These are phyloP conservation scores for Odontamblyopus lacepedii DNA, from an alignment of 2,797 vertebrate genomes.

Conservation along the genomic window DNA sequence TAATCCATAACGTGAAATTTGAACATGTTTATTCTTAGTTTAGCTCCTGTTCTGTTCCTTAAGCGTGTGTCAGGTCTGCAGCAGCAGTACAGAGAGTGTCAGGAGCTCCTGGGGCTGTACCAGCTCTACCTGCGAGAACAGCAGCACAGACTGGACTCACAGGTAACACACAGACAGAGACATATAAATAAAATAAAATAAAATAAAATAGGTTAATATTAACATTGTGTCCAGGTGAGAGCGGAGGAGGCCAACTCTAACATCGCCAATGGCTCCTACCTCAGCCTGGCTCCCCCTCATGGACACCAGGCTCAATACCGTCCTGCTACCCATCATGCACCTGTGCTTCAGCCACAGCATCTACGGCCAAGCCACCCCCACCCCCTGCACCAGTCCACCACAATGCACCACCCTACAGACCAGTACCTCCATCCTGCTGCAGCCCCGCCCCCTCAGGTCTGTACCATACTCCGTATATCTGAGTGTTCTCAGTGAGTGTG, in stretches of 20 bases:
- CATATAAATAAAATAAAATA: no score
- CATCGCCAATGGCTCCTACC: slow-evolving; percentile 73
- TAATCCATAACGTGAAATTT: no score
- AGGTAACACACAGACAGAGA: background rate
- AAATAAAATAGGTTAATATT: no score
- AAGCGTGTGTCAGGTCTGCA: slow-evolving; percentile 86
- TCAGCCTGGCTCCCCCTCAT: slow-evolving; percentile 53
- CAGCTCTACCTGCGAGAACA: slow-evolving; percentile 95
- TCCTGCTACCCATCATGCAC: background rate
- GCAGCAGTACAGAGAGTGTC: slow-evolving; percentile 94
- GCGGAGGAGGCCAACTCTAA: slow-evolving; percentile 51
- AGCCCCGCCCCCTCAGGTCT: no score
- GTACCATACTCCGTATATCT: no score
- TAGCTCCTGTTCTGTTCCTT: slow-evolving; percentile 24
- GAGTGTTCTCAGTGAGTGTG: no score
- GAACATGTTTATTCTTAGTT: no score
- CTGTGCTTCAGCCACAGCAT: slow-evolving; percentile 11
- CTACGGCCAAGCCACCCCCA: no score
- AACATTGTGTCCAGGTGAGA: slow-evolving; percentile 61
- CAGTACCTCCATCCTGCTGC: no score
- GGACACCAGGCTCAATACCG: slow-evolving; percentile 7
- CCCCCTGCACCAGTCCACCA: no score
- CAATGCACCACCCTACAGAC: no score
- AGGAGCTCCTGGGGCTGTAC: slow-evolving; percentile 93
- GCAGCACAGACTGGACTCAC: slow-evolving; percentile 80